Evolutionary conservation across 2,113 vertebrate species (phyloP).

Genomic region (Cardinalis cardinalis): DNA sequence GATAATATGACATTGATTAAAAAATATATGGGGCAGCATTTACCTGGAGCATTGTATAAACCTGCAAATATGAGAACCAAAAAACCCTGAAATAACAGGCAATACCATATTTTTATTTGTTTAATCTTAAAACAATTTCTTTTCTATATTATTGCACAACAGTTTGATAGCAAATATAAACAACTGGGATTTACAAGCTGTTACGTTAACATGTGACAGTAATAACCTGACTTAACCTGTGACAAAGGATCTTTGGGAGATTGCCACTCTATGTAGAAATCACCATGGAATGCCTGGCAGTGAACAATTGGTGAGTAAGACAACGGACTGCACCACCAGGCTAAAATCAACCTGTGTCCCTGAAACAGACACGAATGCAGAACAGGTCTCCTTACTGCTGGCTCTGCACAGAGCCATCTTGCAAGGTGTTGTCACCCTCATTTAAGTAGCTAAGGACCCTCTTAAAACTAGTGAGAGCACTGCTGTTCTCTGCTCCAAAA

Average conservation of each 20-base stretch:
- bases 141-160: not conserved
- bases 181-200: not conserved
- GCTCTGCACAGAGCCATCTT: not conserved
- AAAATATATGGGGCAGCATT: not conserved
- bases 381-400: not conserved
- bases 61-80: not conserved
- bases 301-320: not conserved
- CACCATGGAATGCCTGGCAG: not conserved
- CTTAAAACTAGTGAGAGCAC: not conserved
- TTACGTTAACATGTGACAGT: not conserved
- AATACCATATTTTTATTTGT: not conserved
- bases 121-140: not conserved
- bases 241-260: not conserved
- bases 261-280: not conserved
- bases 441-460: not conserved
- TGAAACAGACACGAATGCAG: not conserved
- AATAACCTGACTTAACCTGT: slow-evolving; percentile 5
- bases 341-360: not conserved
- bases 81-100: not conserved
- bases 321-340: not conserved
- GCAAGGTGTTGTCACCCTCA: not conserved
- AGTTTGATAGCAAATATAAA: not conserved
- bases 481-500: not conserved
- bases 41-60: not conserved
- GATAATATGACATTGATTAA: not conserved